A percentile compares a stretch with the other conserved stretches of the same genome.
phyloP scores from a whole-genome alignment of 2,888 invertebrate genomes.

The Tachina fera region DNA sequence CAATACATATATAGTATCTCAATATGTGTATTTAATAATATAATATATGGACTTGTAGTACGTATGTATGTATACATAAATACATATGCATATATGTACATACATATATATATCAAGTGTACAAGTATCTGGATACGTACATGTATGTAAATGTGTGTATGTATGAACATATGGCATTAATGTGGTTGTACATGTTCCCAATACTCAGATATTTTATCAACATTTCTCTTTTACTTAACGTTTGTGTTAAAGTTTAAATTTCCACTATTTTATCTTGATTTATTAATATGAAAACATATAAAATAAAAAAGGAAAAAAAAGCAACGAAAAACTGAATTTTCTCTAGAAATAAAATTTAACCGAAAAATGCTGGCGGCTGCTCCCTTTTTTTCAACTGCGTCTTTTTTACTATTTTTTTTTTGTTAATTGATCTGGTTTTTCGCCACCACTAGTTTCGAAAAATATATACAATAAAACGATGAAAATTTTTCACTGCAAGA shows the following conservation, averaged over 20 bases:
- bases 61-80: background rate
- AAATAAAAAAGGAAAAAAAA: conserved; percentile 27
- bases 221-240: conserved; percentile 67
- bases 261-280: conserved; percentile 71
- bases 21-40: conserved; percentile 35
- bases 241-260: conserved; percentile 69
- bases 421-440: conserved; percentile 69
- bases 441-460: conserved; percentile 53
- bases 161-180: background rate
- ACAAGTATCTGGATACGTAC: background rate
- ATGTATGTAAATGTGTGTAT: background rate
- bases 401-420: conserved; percentile 52
- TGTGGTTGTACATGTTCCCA: conserved; percentile 56
- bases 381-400: conserved; percentile 63
- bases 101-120: background rate
- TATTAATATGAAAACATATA: conserved; percentile 64
- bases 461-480: conserved; percentile 48
- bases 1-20: conserved; percentile 7
- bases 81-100: background rate
- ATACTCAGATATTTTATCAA: conserved; percentile 68
- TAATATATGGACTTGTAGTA: conserved; percentile 21
- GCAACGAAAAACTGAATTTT: conserved; percentile 57
- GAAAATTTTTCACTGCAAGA: conserved; percentile 60
- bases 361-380: conserved; percentile 69
- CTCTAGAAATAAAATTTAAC: conserved; percentile 66